These are phyloP conservation scores for Chaetophractus vellerosus DNA, from an alignment of 2,797 vertebrate genomes.

Conservation along the genomic window DNA sequence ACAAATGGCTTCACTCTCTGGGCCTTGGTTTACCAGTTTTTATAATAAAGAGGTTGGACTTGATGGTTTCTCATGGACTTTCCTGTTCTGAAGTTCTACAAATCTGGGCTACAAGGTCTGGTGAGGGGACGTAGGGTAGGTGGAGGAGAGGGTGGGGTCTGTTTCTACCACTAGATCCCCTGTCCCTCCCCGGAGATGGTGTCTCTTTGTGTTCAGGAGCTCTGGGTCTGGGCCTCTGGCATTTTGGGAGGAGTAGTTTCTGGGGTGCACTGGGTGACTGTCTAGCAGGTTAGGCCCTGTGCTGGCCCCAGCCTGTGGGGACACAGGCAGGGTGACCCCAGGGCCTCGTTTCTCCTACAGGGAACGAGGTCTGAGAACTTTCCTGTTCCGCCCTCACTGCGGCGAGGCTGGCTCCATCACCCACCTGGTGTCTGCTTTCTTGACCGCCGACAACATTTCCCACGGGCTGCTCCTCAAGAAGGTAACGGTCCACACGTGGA, in stretches of 20 bases:
- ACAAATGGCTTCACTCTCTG: not conserved
- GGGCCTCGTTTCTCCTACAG: slow-evolving; percentile 85
- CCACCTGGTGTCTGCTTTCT: slow-evolving; percentile 97
- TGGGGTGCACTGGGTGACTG: not conserved
- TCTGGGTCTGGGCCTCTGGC: not conserved
- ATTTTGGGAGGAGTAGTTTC: not conserved
- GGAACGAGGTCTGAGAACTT: slow-evolving; percentile 96
- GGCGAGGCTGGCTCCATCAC: slow-evolving; percentile 99
- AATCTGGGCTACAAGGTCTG: not conserved
- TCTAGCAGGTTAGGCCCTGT: not conserved
- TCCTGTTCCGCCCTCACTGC: slow-evolving; percentile 97
- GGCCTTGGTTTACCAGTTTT: slow-evolving; percentile 7
- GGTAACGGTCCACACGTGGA: slow-evolving; percentile 87
- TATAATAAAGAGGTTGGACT: not conserved
- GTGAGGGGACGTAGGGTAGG: not conserved
- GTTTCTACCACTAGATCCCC: not conserved
- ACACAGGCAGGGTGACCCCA: not conserved
- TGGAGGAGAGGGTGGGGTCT: not conserved
- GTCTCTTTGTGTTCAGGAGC: not conserved
- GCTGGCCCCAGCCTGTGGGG: not conserved
- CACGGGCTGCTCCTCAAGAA: slow-evolving; percentile 98
- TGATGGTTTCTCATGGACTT: not conserved
- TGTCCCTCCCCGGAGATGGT: not conserved
- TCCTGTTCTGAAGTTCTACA: not conserved
- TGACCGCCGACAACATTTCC: slow-evolving; percentile 98